phyloP scores from a whole-genome alignment of 2,113 vertebrate genomes.

The Helogale parvula region DNA sequence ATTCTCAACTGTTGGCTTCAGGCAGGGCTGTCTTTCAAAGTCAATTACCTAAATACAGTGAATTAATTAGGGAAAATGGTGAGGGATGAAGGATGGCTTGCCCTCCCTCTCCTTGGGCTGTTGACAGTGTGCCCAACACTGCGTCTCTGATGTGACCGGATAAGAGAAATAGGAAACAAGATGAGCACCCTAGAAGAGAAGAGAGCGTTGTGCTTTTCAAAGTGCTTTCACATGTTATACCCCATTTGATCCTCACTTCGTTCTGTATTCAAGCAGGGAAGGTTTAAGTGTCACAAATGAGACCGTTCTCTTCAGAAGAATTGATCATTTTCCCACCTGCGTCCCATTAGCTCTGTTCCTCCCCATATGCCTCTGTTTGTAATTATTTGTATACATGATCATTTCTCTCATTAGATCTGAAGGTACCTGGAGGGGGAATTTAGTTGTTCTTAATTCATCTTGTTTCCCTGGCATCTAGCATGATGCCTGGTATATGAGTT shows the following conservation, averaged over 20 bases:
- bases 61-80: background rate
- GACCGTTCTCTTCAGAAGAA: background rate
- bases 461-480: background rate
- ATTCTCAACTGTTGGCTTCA: background rate
- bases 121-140: background rate
- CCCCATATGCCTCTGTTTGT: background rate
- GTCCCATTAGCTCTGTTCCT: background rate
- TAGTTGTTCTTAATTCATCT: background rate
- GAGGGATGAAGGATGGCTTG: background rate
- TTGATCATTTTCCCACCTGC: background rate
- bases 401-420: background rate
- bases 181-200: background rate
- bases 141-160: background rate
- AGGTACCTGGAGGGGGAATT: background rate
- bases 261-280: background rate
- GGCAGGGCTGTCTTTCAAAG: background rate
- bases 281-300: background rate
- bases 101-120: background rate
- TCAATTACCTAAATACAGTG: background rate
- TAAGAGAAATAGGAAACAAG: background rate
- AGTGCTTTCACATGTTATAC: background rate
- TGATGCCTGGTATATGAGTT: background rate
- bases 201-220: background rate
- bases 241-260: background rate
- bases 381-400: background rate